phyloP scores from a whole-genome alignment of 2,888 invertebrate genomes.

The Abrostola triplasia region DNA sequence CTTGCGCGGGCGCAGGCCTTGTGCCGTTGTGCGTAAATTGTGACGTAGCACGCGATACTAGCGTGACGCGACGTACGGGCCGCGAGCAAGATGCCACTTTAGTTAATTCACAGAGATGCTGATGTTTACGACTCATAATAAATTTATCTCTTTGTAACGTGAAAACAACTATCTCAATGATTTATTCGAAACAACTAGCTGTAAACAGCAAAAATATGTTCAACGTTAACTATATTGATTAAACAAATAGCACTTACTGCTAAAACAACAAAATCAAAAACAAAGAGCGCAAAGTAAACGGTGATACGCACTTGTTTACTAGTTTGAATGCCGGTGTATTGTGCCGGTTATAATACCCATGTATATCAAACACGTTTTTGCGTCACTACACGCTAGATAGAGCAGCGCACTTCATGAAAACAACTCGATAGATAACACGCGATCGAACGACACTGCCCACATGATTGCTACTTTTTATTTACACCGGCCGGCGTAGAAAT shows the following conservation, averaged over 20 bases:
- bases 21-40: slow-evolving; percentile 71
- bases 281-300: slow-evolving; percentile 40
- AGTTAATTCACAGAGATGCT: slow-evolving; percentile 43
- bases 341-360: slow-evolving; percentile 51
- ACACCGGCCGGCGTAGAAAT: slow-evolving; percentile 18
- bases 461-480: slow-evolving; percentile 24
- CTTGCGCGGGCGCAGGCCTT: slow-evolving; percentile 69
- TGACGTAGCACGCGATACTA: slow-evolving; percentile 79
- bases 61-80: slow-evolving; percentile 67
- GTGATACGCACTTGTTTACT: slow-evolving; percentile 58
- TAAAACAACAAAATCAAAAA: slow-evolving; percentile 34
- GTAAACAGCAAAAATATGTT: slow-evolving; percentile 12
- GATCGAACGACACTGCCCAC: slow-evolving; percentile 37
- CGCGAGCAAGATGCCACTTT: slow-evolving; percentile 16
- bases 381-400: slow-evolving; percentile 61
- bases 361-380: slow-evolving; percentile 57
- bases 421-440: slow-evolving; percentile 66
- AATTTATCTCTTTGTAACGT: slow-evolving; percentile 21
- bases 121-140: slow-evolving; percentile 41
- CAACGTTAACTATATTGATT: slow-evolving; percentile 13
- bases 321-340: slow-evolving; percentile 46
- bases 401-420: slow-evolving; percentile 62
- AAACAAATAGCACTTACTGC: slow-evolving; percentile 22
- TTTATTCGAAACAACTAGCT: slow-evolving; percentile 14
- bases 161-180: slow-evolving; percentile 16